Conservation (phyloP, 2,113 vertebrate genomes). For the Callionymus lyra region DNA sequence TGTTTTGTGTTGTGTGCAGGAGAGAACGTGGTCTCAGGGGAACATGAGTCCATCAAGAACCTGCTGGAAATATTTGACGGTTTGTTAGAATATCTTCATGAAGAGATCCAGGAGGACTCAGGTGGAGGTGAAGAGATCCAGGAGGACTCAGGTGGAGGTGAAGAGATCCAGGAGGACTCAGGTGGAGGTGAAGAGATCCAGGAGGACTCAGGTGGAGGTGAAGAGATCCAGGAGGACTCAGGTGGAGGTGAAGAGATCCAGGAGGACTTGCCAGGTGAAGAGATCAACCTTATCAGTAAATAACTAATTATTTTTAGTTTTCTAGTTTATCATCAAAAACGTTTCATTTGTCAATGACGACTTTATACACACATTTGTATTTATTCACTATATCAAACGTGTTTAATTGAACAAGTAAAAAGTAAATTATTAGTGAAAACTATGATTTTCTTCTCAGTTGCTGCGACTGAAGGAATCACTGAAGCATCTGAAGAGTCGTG, state of each 20-base stretch:
- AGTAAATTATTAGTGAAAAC: too few species aligned
- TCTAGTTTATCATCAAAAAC: too few species aligned
- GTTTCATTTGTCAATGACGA: too few species aligned
- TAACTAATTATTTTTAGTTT: too few species aligned
- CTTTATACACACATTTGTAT: too few species aligned
- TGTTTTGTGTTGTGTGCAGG: slow-evolving; percentile 59
- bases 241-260: too few species aligned
- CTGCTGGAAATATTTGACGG: slow-evolving; percentile 96
- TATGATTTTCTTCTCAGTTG: too few species aligned
- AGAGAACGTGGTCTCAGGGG: slow-evolving; percentile 86
- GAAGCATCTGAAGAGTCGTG: slow-evolving; percentile 6
- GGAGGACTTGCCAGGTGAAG: too few species aligned
- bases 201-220: neutral
- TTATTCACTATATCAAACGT: too few species aligned
- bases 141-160: neutral
- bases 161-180: neutral
- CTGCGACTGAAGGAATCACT: slow-evolving; percentile 14
- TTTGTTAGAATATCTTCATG: slow-evolving; percentile 88
- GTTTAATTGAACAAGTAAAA: too few species aligned
- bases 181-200: neutral
- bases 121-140: slow-evolving; percentile 60
- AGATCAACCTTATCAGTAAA: too few species aligned
- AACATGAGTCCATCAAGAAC: slow-evolving; percentile 83
- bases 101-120: slow-evolving; percentile 76
- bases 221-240: too few species aligned